Evolutionary conservation across 2,797 vertebrate genomes (phyloP), one percentile per base, ranked within the genome.

Genomic region (Sebastes ruberrimus): DNA sequence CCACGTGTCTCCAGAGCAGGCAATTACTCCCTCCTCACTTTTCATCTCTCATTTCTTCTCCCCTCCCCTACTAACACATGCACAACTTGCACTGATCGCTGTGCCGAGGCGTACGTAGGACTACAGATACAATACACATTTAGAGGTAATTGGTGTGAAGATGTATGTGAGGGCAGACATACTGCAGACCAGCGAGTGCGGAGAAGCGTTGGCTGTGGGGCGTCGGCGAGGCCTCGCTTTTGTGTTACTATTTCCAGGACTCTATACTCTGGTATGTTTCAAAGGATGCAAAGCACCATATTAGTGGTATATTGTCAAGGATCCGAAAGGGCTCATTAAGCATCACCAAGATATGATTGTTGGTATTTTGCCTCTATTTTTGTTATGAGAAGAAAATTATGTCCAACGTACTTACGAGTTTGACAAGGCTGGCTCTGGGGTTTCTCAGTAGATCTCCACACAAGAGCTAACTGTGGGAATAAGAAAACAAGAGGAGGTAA

Each of bases 281-380:
- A 92, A 88, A 92, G 85, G 86, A 87, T 61, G 86, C 88, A 88
- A 92, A 93, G 90, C 92, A 92, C 81, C 90, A 91, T 85, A 93
- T 94, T 94, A 94, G 93, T 93, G 94, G 94, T 94, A 87, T 87
- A 92, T 91, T 93, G 90, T 93, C 89, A 91, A 89, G 89, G 89
- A 94, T 90, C 80, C 64, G 56, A 93, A 95, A 93, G 93, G 92
- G 92, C 86, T 94, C 89, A 88, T 95, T 93, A 92, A 92, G 87
- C 81, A 92, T 92, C 86, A 89, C 89, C 79, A 91, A 88, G 86
- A 94, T 93, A 93, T 93, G 90, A 92, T 92, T 94, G 92, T 91
- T 92, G 91, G 92, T 92, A 83, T 91, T 91, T 86, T 90, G 84
- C 68, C 86, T 92, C 93, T 93, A 94, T 93, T 94, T 94, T 88